phyloP scores from a whole-genome alignment of 2,113 vertebrate species.

The Dicerorhinus sumatrensis region DNA sequence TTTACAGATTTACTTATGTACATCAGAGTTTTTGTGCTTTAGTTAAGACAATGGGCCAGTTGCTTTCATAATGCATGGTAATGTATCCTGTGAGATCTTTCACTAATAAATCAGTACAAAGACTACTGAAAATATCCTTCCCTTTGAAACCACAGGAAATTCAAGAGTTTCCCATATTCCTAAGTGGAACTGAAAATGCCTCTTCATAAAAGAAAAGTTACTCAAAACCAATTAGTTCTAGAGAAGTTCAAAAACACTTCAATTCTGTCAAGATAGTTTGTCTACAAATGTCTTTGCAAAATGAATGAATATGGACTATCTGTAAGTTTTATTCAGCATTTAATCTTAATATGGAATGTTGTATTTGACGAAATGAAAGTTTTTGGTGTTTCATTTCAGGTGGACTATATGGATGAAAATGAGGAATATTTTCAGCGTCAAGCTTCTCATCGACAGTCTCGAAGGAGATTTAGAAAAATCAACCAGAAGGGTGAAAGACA shows the following conservation, averaged over 20 bases:
- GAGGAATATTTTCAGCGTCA: slow-evolving; percentile 99
- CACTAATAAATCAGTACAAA: slow-evolving; percentile 61
- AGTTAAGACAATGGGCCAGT: slow-evolving; percentile 37
- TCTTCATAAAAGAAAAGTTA: slow-evolving; percentile 62
- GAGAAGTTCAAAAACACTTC: not conserved
- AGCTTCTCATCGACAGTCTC: slow-evolving; percentile 97
- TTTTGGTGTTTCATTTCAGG: slow-evolving; percentile 87
- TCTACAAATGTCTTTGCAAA: slow-evolving; percentile 21
- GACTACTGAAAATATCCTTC: slow-evolving; percentile 63
- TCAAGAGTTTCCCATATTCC: slow-evolving; percentile 63
- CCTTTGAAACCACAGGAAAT: slow-evolving; percentile 73
- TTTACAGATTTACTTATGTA: slow-evolving; percentile 48
- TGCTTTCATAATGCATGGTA: slow-evolving; percentile 38
- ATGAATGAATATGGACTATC: not conserved
- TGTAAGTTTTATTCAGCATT: slow-evolving; percentile 6
- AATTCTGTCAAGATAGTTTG: not conserved
- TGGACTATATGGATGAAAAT: slow-evolving; percentile 99
- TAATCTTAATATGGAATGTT: not conserved
- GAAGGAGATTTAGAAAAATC: slow-evolving; percentile 98
- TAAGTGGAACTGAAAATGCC: slow-evolving; percentile 68
- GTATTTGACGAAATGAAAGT: slow-evolving; percentile 46
- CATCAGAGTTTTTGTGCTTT: not conserved
- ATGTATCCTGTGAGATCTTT: slow-evolving; percentile 64
- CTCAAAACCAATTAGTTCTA: slow-evolving; percentile 44
- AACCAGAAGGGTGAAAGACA: slow-evolving; percentile 99